Conservation (phyloP, 2,113 vertebrate species). For the Protobothrops flavoviridis region DNA sequence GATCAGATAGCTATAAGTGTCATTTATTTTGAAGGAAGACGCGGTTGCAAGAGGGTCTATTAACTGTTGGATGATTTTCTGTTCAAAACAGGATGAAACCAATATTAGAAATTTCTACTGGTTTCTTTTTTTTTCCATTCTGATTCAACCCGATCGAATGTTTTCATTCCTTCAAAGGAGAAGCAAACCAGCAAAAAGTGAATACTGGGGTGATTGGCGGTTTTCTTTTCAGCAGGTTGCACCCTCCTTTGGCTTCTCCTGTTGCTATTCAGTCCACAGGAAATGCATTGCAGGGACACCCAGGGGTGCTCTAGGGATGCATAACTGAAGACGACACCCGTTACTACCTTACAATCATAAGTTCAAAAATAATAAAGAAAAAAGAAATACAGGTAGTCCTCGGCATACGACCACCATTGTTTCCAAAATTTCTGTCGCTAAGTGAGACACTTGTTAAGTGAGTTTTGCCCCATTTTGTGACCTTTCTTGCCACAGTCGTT, state of each 20-base stretch:
- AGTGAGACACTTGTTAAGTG: too few species aligned
- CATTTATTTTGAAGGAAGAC: constrained; percentile 54
- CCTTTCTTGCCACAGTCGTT: too few species aligned
- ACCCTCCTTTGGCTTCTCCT: neutral
- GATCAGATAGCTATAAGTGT: constrained; percentile 59
- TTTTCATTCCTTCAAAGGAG: neutral
- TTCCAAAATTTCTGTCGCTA: too few species aligned
- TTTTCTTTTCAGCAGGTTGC: neutral
- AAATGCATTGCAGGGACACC: neutral
- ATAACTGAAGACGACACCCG: neutral
- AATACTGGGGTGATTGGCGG: neutral
- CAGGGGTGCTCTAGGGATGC: neutral
- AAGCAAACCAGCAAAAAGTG: neutral
- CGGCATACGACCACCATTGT: too few species aligned
- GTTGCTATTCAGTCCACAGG: neutral
- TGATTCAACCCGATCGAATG: neutral
- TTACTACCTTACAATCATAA: neutral
- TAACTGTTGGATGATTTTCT: constrained; percentile 36
- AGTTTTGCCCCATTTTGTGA: too few species aligned
- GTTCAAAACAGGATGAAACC: constrained; percentile 34
- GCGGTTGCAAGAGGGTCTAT: constrained; percentile 42
- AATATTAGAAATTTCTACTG: neutral
- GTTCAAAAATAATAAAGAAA: neutral
- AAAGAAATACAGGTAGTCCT: neutral
- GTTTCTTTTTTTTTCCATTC: neutral